Conservation (phyloP, 2,888 invertebrate genomes). For the Dasysyrphus albostriatus region DNA sequence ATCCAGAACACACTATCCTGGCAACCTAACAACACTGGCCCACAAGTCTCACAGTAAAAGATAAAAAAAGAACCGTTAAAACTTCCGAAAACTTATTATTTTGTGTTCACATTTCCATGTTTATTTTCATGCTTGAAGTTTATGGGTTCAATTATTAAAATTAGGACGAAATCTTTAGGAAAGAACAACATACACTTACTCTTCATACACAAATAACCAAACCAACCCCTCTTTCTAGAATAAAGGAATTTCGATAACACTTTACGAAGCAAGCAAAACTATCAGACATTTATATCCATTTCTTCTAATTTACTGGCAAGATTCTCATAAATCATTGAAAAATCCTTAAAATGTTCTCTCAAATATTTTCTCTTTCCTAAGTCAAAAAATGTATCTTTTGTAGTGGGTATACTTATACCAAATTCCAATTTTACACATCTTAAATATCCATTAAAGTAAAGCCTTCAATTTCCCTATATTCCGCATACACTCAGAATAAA, state of each 20-base stretch:
- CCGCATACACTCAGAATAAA: neutral
- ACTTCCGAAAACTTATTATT: no score
- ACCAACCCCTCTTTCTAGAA: neutral
- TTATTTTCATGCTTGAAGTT: neutral
- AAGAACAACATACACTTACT: neutral
- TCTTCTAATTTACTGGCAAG: neutral
- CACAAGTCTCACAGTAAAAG: no score
- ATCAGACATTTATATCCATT: neutral
- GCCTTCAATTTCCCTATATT: neutral
- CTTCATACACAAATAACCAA: neutral
- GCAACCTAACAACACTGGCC: no score
- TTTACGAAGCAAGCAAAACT: neutral
- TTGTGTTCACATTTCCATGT: no score
- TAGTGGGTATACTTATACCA: no score
- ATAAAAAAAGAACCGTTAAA: no score
- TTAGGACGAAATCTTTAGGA: neutral
- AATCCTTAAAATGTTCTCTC: neutral
- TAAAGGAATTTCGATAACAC: neutral
- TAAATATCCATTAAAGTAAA: constrained; percentile 24
- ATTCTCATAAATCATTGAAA: neutral
- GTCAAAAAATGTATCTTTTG: neutral
- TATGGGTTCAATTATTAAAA: neutral
- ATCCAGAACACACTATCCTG: no score
- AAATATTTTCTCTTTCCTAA: neutral
- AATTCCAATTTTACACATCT: constrained; percentile 24